Percentiles rank a stretch among this genome's conserved stretches.
Conservation (phyloP, 1,140 invertebrate genomes). For the Drosophila prosaltans region DNA sequence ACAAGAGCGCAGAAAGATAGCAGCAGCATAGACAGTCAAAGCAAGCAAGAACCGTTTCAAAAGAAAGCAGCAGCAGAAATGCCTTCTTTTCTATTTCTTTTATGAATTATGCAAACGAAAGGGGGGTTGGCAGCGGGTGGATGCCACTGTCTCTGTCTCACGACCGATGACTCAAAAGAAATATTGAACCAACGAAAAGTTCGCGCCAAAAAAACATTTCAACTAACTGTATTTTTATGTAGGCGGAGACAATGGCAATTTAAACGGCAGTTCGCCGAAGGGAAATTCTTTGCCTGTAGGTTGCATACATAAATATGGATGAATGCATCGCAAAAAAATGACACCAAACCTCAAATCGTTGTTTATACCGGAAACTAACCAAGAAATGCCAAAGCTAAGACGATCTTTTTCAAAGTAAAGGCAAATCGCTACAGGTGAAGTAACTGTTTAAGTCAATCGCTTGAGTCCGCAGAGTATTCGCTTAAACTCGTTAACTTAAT, state of each 20-base stretch:
- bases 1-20: conserved; percentile 31
- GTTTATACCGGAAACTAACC: not conserved
- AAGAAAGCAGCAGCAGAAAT: conserved; percentile 55
- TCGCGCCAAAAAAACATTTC: conserved; percentile 62
- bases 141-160: not conserved
- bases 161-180: conserved; percentile 64
- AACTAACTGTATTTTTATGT: conserved; percentile 7
- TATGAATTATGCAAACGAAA: conserved; percentile 45
- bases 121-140: conserved; percentile 6
- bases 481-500: no score
- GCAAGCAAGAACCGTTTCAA: conserved; percentile 58
- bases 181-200: conserved; percentile 51
- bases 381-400: not conserved
- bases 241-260: conserved; percentile 25
- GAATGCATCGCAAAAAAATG: not conserved
- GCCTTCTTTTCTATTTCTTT: conserved; percentile 27
- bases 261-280: conserved; percentile 47
- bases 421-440: no score
- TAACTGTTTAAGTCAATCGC: no score
- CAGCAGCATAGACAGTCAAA: conserved; percentile 6
- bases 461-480: no score
- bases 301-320: not conserved
- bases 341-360: not conserved
- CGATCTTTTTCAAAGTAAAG: no score
- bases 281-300: conserved; percentile 2